These are phyloP conservation scores for Lycaon pictus DNA, from an alignment of 2,113 vertebrate species.

Conservation along the genomic window DNA sequence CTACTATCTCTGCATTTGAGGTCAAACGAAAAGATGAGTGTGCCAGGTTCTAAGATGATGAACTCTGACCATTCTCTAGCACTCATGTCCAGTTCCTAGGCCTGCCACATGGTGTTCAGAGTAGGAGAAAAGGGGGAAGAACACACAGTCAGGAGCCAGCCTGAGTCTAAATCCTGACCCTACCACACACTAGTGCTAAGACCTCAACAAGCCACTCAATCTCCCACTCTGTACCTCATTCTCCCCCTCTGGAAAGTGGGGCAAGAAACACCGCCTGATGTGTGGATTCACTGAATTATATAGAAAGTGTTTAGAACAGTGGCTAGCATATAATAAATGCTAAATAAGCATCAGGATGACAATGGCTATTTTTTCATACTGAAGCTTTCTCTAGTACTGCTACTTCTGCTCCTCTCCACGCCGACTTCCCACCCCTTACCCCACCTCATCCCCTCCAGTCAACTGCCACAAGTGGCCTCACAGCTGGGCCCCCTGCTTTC, in stretches of 20 bases:
- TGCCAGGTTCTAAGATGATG: not conserved
- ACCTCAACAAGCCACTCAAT: not conserved
- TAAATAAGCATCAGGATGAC: not conserved
- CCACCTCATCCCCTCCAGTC: not conserved
- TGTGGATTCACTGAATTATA: not conserved
- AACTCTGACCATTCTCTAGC: not conserved
- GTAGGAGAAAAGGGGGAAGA: not conserved
- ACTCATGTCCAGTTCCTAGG: not conserved
- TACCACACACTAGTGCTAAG: not conserved
- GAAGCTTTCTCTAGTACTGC: not conserved
- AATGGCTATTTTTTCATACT: not conserved
- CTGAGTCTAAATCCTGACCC: not conserved
- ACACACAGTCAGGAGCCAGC: not conserved
- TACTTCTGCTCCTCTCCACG: not conserved
- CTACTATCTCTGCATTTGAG: not conserved
- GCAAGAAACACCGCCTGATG: too few relatives aligned
- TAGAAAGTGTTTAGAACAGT: not conserved
- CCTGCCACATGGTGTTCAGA: fast-evolving
- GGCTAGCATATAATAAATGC: not conserved
- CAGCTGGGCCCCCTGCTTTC: not conserved
- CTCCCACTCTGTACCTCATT: not conserved
- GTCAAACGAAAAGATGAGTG: not conserved
- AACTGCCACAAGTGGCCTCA: not conserved
- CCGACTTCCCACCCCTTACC: not conserved
- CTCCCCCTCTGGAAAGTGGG: not conserved